phyloP scores from a whole-genome alignment of 2,888 invertebrate genomes.

The Euclidia mi region DNA sequence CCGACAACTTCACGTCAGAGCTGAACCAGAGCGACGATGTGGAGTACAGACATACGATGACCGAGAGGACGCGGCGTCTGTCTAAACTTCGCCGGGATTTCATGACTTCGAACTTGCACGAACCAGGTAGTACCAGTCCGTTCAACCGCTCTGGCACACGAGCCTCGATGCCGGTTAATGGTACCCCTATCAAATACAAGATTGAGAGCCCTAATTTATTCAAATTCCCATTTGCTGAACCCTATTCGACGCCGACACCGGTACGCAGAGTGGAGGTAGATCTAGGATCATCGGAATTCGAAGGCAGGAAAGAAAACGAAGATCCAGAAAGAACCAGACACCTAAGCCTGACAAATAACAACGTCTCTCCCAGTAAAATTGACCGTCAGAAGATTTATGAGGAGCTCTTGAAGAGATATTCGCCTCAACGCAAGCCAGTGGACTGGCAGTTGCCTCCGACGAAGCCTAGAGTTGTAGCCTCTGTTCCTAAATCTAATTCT shows the following conservation, averaged over 20 bases:
- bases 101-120: constrained; percentile 83
- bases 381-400: constrained; percentile 85
- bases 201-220: constrained; percentile 85
- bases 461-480: constrained; percentile 81
- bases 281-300: constrained; percentile 70
- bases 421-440: constrained; percentile 83
- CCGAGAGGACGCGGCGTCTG: constrained; percentile 81
- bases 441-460: constrained; percentile 86
- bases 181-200: constrained; percentile 77
- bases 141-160: constrained; percentile 78
- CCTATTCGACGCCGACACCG: constrained; percentile 84
- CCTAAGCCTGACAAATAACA: constrained; percentile 71
- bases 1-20: constrained; percentile 85
- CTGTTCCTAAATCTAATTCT: constrained; percentile 81
- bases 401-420: constrained; percentile 83
- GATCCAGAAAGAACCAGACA: constrained; percentile 73
- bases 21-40: constrained; percentile 83
- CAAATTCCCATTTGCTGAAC: constrained; percentile 88
- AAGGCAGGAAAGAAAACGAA: constrained; percentile 77
- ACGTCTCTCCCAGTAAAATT: constrained; percentile 70
- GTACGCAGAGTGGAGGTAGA: constrained; percentile 76
- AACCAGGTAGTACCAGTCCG: constrained; percentile 73
- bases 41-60: constrained; percentile 83
- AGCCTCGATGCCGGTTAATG: constrained; percentile 80
- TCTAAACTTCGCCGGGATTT: constrained; percentile 84